Percentiles rank a stretch among this genome's conserved stretches.
Evolutionary conservation across 2,888 invertebrate species (phyloP).

Genomic region (Tholera decimalis): DNA sequence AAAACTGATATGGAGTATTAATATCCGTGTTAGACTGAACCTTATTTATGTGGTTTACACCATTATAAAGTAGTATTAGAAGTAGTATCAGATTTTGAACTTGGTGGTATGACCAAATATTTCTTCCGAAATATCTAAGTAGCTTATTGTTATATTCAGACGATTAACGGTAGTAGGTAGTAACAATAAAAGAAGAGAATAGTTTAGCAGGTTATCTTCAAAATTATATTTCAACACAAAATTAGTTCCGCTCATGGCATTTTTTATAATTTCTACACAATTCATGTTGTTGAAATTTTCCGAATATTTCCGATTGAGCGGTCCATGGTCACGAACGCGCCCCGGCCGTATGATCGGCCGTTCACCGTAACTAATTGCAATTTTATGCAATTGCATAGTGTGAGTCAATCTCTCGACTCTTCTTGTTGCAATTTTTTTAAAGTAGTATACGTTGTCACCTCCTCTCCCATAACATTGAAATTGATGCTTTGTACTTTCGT

Average conservation of each 20-base stretch:
- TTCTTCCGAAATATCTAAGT: constrained; percentile 20
- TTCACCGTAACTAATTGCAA: constrained; percentile 80
- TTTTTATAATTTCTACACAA: constrained; percentile 45
- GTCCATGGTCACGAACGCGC: constrained; percentile 79
- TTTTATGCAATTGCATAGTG: constrained; percentile 77
- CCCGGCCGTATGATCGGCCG: constrained; percentile 72
- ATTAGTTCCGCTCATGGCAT: constrained; percentile 41
- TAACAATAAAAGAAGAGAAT: constrained; percentile 3
- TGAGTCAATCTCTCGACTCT: constrained; percentile 64
- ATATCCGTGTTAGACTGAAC: constrained; percentile 39
- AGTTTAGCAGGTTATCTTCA: constrained; percentile 12
- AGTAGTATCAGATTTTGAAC: constrained; percentile 22
- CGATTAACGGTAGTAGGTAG: constrained; percentile 6
- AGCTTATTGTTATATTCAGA: constrained; percentile 2
- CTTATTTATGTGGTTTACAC: constrained; percentile 34
- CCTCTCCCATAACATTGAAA: constrained; percentile 57
- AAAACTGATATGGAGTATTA: constrained; percentile 58
- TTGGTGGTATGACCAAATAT: constrained; percentile 18
- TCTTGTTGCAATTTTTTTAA: constrained; percentile 59
- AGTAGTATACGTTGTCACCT: constrained; percentile 44
- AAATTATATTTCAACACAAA: constrained; percentile 26
- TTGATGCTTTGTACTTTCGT: constrained; percentile 5
- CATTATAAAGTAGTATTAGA: constrained; percentile 2
- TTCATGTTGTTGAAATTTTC: constrained; percentile 31
- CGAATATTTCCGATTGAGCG: constrained; percentile 57